Evolutionary conservation across 37 sponge, comb jelly and placozoan genomes (phyloP), one percentile per base, ranked within the genome.

Genomic region (Eunapius fragilis): DNA sequence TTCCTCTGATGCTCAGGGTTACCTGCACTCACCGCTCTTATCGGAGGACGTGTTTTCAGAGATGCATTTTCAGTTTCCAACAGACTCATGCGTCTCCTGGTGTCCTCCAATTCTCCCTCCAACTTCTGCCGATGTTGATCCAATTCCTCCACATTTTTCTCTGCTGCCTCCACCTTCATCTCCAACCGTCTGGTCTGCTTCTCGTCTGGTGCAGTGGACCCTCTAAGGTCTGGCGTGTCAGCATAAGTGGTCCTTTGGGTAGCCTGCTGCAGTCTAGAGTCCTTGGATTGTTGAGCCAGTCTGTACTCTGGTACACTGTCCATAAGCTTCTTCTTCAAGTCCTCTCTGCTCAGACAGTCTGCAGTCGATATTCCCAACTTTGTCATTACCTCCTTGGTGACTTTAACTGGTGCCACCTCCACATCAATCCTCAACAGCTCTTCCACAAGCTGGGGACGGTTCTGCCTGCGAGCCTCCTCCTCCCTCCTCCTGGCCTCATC

Each of bases 361-460:
- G 45, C 82, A n/a, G 79, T 30, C 74, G 85, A 84, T 22, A 94
- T 68, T 19, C 85, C 88, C 72, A 94, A 37, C 67, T 90, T 86
- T 25, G 58, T 67, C 94, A 94, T 94, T 48, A 89, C 77, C 14
- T 34, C 79, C 75, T 94, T 94, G 27, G 90, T 84, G 47, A 85
- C 88, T 35, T 67, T 84, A 0, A 80, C 73, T 45, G 87, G 67
- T 3, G 82, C 85, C 0, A 49, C 58, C 28, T 90, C 83, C 48
- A 94, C 86, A 37, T 94, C 88, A 88, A 90, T 87, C 69, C n/a
- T 48, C 67, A 86, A 25, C 26, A 94, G 85, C 48, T 94, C 87
- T 41, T 75, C 79, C 25, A 90, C n/a, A 31, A 58, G 31, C 58
- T 82, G 71, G 13, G 91, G 87, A 24, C 91, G 74, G 74, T 37